phyloP scores from a whole-genome alignment of 2,113 vertebrate genomes.

The Morphnarchus princeps region DNA sequence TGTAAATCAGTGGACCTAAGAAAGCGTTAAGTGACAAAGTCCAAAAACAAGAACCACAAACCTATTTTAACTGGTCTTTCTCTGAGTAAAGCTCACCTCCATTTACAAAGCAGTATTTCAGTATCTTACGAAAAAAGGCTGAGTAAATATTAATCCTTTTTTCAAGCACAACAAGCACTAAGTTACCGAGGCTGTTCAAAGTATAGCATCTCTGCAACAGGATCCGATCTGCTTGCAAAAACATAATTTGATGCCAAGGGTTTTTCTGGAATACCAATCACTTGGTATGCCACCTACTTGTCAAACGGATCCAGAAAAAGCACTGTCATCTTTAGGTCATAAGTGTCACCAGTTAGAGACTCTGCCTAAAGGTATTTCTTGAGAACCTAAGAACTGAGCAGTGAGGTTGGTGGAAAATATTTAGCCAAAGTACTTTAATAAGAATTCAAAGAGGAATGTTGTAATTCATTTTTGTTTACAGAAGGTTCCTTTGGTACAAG shows the following conservation, averaged over 20 bases:
- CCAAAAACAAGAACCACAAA: not conserved
- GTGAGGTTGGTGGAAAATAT: not conserved
- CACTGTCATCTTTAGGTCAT: not conserved
- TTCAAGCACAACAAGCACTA: not conserved
- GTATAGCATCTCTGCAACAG: slow-evolving; percentile 12
- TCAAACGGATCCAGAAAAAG: not conserved
- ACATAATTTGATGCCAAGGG: not conserved
- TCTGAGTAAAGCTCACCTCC: slow-evolving; percentile 19
- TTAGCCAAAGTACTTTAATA: not conserved
- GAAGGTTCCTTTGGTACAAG: not conserved
- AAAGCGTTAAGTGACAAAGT: not conserved
- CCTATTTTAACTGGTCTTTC: not conserved
- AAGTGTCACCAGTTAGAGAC: not conserved
- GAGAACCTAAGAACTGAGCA: not conserved
- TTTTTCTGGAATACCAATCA: slow-evolving; percentile 25
- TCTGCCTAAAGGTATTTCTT: not conserved
- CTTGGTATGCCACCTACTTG: not conserved
- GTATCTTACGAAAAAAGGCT: not conserved
- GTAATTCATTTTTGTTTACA: not conserved
- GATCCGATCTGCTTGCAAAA: slow-evolving; percentile 48
- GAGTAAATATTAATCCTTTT: slow-evolving; percentile 17
- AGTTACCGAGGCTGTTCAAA: not conserved
- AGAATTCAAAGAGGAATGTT: not conserved
- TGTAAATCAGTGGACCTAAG: not conserved
- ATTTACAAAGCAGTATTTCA: not conserved